Evolutionary conservation across 2,888 invertebrate genomes (phyloP), one percentile per base, ranked within the genome.

Genomic region (Chymomyza amoena): DNA sequence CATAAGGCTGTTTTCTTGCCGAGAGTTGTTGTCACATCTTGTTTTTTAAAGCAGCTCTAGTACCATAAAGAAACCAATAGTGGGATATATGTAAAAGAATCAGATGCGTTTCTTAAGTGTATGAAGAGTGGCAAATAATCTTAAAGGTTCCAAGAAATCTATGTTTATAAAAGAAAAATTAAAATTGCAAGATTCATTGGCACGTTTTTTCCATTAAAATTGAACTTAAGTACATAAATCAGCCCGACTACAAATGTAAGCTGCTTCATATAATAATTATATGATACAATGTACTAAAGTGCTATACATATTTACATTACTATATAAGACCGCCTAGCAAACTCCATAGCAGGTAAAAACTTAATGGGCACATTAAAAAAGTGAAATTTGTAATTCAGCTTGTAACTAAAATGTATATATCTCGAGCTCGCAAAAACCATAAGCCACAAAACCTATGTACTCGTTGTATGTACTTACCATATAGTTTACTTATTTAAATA

Each of bases 321-420:
- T n/a, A n/a, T n/a, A n/a, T n/a, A n/a, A 16, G 39, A 32, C 45
- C 62, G 45, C 45, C 66, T 28, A 50, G 51, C 50, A 64, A 67
- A 64, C 54, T 52, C 39, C 39, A 56, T 32, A 76, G 61, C 65
- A 69, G 72, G 69, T 75, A 72, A 76, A 75, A 75, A 57, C 61
- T 78, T 73, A 63, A 72, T 72, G 73, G 61, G 63, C 62, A 75
- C 77, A 73, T 78, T 76, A 75, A 88, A 88, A 83, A 88, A 88
- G 84, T 84, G 84, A 84, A 84, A 84, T 72, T 81, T 75, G 51
- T 25, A 61, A 61, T 13, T 45, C 13, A 13, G 39, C 39, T 6
- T 45, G 39, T 45, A 45, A 45, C 39, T 13, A 45, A 45, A 45
- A 45, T 45, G 39, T 45, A 13, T 45, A 13, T 45, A 39, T 57